Evolutionary conservation across 2,888 invertebrate genomes (phyloP), one percentile per base, ranked within the genome.

Genomic region (Drosophila nigricruria): DNA sequence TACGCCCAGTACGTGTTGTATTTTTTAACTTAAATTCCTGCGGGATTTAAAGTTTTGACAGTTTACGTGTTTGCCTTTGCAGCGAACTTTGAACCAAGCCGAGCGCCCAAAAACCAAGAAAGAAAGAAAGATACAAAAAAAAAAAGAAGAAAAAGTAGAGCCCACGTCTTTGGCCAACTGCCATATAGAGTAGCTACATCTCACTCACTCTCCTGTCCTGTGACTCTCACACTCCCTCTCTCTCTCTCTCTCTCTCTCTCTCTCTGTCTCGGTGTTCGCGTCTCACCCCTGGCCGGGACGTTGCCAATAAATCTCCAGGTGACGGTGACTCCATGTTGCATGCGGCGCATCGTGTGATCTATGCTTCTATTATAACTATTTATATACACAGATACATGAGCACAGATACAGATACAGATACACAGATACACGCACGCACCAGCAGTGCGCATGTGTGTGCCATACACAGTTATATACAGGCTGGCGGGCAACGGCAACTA

Each of bases 301-400:
- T 77, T 80, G 83, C 70, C 88, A 89, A 93, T 93, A 93, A 93
- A 93, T 93, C 93, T 92, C 87, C 70, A 84, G 91, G 88, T 90
- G 91, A 84, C 88, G 78, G 58, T 72, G 91, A 91, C 92, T 91
- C 91, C 91, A 90, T 91, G 91, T 92, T 91, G 89, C 89, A 87
- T 89, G 89, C 85, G 82, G 85, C 88, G 83, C 83, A 90, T 78
- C 81, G 84, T 88, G 90, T 92, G 92, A 91, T 91, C 91, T 91
- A 91, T 91, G 87, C 88, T 90, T 89, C 84, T 92, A 90, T 90
- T 90, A 91, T 82, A 91, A 87, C 88, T 89, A 90, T 88, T 88
- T 89, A 87, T 85, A 87, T 68, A 77, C 70, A 74, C 66, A 73
- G 56, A 60, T 56, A 63, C 42, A 72, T 32, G 50, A 14, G 32